Evolutionary conservation across 2,113 vertebrate genomes (phyloP).

Genomic region (Coturnix japonica): DNA sequence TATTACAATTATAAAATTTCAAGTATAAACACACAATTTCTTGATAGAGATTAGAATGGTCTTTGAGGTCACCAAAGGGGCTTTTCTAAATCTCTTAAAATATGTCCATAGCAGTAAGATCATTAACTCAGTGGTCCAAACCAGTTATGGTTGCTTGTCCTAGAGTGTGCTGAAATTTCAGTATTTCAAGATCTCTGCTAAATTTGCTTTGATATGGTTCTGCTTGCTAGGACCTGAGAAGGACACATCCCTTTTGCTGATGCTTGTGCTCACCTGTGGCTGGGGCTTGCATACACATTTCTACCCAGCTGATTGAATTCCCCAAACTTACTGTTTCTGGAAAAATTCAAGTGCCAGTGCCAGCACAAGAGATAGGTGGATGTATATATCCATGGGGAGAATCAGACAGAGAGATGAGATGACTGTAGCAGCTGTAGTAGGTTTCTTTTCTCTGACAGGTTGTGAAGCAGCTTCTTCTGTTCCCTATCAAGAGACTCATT

Average conservation of each 20-base stretch:
- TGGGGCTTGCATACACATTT: background rate
- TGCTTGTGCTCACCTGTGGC: background rate
- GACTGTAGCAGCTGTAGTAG: background rate
- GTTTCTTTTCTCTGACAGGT: background rate
- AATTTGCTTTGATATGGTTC: background rate
- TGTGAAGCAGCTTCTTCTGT: background rate
- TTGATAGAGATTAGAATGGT: background rate
- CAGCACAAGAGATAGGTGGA: background rate
- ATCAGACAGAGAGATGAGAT: background rate
- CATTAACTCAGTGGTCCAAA: background rate
- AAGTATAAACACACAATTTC: background rate
- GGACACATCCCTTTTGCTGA: background rate
- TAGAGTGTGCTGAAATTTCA: background rate
- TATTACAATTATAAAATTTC: background rate
- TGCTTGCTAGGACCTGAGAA: background rate
- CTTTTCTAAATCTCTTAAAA: background rate
- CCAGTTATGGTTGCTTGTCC: fast-evolving
- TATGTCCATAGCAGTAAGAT: background rate
- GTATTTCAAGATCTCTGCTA: background rate
- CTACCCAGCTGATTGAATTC: background rate
- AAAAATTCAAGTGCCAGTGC: background rate
- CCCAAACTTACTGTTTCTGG: background rate
- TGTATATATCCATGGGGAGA: fast-evolving
- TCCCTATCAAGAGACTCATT: fast-evolving
- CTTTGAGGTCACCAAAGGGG: background rate